Percentiles rank a stretch among this genome's conserved stretches.
These are phyloP conservation scores for Morphnarchus princeps DNA, from an alignment of 2,113 vertebrate genomes.

Conservation along the genomic window DNA sequence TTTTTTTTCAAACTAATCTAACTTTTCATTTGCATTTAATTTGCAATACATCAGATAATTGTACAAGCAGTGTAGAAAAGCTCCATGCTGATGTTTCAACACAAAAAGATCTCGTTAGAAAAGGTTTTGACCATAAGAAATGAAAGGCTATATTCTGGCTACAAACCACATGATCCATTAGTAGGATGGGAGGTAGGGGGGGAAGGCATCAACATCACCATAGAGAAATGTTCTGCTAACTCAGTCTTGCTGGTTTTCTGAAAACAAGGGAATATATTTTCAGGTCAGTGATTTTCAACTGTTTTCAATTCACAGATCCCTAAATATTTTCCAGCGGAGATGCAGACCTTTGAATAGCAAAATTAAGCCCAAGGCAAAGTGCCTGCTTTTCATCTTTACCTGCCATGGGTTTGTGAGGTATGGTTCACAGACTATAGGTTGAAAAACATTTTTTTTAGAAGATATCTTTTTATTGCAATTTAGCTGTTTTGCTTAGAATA, in stretches of 20 bases:
- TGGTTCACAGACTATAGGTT: accelerated
- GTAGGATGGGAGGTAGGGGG: neutral
- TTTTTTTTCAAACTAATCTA: neutral
- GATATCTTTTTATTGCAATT: neutral
- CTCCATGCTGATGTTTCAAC: neutral
- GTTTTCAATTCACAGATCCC: slow-evolving; percentile 2
- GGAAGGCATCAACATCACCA: neutral
- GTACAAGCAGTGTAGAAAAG: neutral
- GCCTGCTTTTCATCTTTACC: neutral
- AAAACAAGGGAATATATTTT: slow-evolving; percentile 29
- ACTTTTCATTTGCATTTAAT: slow-evolving; percentile 17
- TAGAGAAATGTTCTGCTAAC: neutral
- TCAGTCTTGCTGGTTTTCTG: neutral
- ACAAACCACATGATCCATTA: neutral
- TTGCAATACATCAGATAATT: neutral
- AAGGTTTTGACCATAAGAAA: neutral
- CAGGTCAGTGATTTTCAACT: slow-evolving; percentile 33
- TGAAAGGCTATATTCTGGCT: neutral
- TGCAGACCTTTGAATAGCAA: neutral
- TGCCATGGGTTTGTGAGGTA: neutral
- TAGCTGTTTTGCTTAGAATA: neutral
- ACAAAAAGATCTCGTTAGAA: neutral
- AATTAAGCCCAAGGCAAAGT: slow-evolving; percentile 19
- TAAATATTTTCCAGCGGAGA: neutral
- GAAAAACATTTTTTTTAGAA: neutral